Percentiles rank a stretch among this genome's conserved stretches.
phyloP scores from a whole-genome alignment of 2,888 invertebrate species.

The Lutraria lutraria region DNA sequence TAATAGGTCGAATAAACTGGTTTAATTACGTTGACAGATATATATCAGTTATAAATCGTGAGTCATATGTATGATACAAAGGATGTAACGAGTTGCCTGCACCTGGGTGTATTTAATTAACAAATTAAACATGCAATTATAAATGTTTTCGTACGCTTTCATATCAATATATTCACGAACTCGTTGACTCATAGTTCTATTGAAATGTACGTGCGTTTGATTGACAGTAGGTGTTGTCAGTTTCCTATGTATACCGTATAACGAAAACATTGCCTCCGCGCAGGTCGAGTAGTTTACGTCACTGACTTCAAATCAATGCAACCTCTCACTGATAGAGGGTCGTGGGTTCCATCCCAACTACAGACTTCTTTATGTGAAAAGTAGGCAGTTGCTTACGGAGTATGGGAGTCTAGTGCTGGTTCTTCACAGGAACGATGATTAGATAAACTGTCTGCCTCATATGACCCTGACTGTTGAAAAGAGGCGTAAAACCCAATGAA shows the following conservation, averaged over 20 bases:
- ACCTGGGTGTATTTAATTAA: slow-evolving; percentile 19
- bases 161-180: not conserved
- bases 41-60: not conserved
- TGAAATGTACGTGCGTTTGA: not conserved
- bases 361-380: too few relatives aligned
- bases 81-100: not conserved
- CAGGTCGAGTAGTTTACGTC: too few relatives aligned
- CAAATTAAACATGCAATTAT: not conserved
- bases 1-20: not conserved
- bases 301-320: too few relatives aligned
- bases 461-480: too few relatives aligned
- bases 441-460: too few relatives aligned
- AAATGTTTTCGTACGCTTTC: not conserved
- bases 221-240: not conserved
- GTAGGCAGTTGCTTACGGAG: too few relatives aligned
- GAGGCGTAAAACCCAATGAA: too few relatives aligned
- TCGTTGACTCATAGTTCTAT: not conserved
- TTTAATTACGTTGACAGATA: not conserved
- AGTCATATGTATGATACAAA: not conserved
- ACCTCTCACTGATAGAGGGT: too few relatives aligned
- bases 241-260: not conserved
- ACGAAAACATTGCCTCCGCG: too few relatives aligned
- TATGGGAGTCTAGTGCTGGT: too few relatives aligned
- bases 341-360: too few relatives aligned
- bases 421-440: too few relatives aligned